A percentile compares a stretch with the other conserved stretches of the same genome.
These are phyloP conservation scores for Orientallactaga sibirica DNA, from an alignment of 2,797 vertebrate genomes.

Conservation along the genomic window DNA sequence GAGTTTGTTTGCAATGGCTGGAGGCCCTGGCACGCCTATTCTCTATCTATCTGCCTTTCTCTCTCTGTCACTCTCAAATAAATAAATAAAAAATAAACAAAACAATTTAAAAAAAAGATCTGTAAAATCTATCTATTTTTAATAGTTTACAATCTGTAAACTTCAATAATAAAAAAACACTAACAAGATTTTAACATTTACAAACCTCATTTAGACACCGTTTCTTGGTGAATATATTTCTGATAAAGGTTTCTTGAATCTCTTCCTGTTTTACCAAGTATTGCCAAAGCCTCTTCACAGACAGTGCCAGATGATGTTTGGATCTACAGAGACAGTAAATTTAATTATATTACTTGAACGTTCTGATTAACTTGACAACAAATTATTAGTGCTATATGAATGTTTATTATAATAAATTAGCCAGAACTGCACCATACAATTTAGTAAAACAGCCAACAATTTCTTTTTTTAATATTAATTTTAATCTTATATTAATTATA, in stretches of 20 bases:
- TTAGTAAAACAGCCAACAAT: slow-evolving; percentile 1
- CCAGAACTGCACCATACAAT: slow-evolving; percentile 24
- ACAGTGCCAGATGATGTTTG: slow-evolving; percentile 91
- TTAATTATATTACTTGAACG: slow-evolving; percentile 51
- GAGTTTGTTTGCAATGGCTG: too few relatives aligned
- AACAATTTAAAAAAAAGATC: background rate
- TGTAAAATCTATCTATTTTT: slow-evolving; percentile 56
- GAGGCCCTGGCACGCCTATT: too few relatives aligned
- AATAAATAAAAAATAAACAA: too few relatives aligned
- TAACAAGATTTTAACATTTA: slow-evolving; percentile 40
- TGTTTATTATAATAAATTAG: slow-evolving; percentile 60
- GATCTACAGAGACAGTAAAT: slow-evolving; percentile 88
- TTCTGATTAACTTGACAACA: slow-evolving; percentile 58
- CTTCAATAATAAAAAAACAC: slow-evolving; percentile 48
- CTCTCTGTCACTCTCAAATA: too few relatives aligned
- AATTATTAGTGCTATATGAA: background rate
- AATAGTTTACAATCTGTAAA: background rate
- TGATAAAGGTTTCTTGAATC: slow-evolving; percentile 98
- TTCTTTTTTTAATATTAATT: too few relatives aligned
- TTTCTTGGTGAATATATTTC: slow-evolving; percentile 97
- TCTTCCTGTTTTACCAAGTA: slow-evolving; percentile 97
- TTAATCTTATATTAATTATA: too few relatives aligned
- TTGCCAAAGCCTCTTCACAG: slow-evolving; percentile 97
- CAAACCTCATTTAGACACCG: slow-evolving; percentile 93
- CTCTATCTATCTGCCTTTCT: too few relatives aligned